phyloP scores from a whole-genome alignment of 2,888 invertebrate species.

The Platycheirus rosarum region DNA sequence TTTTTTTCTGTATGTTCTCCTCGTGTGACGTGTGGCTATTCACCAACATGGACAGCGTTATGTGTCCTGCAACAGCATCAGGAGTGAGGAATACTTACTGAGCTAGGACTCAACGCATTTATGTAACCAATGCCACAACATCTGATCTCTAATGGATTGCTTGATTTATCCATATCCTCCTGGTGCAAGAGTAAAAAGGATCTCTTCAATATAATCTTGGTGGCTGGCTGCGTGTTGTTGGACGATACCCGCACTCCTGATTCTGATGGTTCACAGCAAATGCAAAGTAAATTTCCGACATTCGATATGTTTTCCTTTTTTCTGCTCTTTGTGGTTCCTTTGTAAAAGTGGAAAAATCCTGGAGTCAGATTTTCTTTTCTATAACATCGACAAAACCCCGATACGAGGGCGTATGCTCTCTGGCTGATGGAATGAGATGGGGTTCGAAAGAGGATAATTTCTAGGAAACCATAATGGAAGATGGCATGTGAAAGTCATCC shows the following conservation, averaged over 20 bases:
- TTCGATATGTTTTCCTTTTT: slow-evolving; percentile 54
- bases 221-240: background rate
- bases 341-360: slow-evolving; percentile 43
- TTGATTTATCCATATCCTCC: slow-evolving; percentile 61
- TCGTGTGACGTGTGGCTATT: background rate
- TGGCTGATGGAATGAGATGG: slow-evolving; percentile 5
- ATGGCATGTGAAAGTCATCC: slow-evolving; percentile 40
- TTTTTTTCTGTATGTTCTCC: slow-evolving; percentile 11
- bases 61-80: background rate
- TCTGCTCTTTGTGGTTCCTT: slow-evolving; percentile 57
- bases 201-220: slow-evolving; percentile 32
- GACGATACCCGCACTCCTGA: background rate
- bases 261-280: slow-evolving; percentile 48
- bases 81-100: background rate
- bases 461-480: slow-evolving; percentile 11
- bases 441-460: slow-evolving; percentile 23
- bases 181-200: slow-evolving; percentile 26
- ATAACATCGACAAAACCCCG: background rate
- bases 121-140: slow-evolving; percentile 73
- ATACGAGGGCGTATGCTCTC: slow-evolving; percentile 20
- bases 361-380: slow-evolving; percentile 8
- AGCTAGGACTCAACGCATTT: slow-evolving; percentile 43
- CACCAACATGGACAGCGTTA: slow-evolving; percentile 56
- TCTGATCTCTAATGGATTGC: slow-evolving; percentile 73
- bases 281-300: slow-evolving; percentile 68